phyloP scores from a whole-genome alignment of 1,140 invertebrate species.

The Ylistrum balloti region DNA sequence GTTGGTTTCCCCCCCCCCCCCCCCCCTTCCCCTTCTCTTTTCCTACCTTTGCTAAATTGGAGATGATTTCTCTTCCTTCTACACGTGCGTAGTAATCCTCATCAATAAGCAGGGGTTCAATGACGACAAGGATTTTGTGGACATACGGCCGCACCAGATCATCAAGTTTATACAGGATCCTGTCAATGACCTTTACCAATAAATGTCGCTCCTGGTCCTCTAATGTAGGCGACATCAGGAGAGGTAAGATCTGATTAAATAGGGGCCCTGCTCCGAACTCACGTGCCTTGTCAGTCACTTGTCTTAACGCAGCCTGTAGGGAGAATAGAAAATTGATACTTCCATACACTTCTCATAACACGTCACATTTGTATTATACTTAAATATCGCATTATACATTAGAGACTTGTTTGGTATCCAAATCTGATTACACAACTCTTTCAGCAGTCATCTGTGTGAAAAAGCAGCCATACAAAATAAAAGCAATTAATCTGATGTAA shows the following conservation, averaged over 20 bases:
- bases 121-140: constrained; percentile 99
- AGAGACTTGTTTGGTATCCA: no score
- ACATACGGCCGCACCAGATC: constrained; percentile 99
- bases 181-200: constrained; percentile 99
- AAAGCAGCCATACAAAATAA: no score
- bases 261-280: constrained; percentile 99
- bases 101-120: constrained; percentile 99
- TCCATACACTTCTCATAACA: no score
- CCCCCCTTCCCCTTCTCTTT: not conserved
- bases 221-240: constrained; percentile 99
- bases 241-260: constrained; percentile 99
- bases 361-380: no score
- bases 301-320: constrained; percentile 90
- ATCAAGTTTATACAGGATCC: constrained; percentile 99
- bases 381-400: no score
- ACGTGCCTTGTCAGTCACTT: constrained; percentile 99
- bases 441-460: no score
- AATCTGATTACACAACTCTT: no score
- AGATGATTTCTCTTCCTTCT: constrained; percentile 99
- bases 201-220: constrained; percentile 99
- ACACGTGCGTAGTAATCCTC: constrained; percentile 99
- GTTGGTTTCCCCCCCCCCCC: no score
- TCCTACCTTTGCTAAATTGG: constrained; percentile 95
- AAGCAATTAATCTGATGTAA: no score
- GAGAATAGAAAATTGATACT: constrained; percentile 34